A percentile compares a stretch with the other conserved stretches of the same genome.
phyloP scores from a whole-genome alignment of 2,888 invertebrate genomes.

The Cephus rjabovi region DNA sequence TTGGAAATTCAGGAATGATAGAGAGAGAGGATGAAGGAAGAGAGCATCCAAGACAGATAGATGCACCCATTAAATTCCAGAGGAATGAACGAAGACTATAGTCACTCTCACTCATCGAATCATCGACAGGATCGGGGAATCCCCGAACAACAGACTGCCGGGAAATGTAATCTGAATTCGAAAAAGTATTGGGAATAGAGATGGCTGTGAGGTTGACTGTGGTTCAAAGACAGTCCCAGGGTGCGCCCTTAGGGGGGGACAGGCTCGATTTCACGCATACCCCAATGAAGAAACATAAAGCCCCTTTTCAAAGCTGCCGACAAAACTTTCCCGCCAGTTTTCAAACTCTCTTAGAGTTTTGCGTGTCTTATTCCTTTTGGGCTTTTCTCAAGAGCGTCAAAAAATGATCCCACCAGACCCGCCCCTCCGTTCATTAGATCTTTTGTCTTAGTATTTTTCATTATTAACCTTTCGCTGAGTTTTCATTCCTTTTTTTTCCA shows the following conservation, averaged over 20 bases:
- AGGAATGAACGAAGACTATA: background rate
- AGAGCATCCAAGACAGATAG: background rate
- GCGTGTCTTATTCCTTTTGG: background rate
- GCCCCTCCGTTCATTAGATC: background rate
- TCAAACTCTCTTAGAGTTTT: background rate
- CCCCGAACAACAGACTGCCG: background rate
- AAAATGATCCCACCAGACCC: constrained; percentile 19
- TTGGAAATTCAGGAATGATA: background rate
- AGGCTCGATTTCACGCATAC: background rate
- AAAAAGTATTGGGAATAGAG: background rate
- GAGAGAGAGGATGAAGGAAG: background rate
- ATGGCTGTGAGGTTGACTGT: background rate
- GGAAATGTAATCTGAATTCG: background rate
- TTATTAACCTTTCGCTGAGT: background rate
- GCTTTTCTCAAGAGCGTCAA: constrained; percentile 16
- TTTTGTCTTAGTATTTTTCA: background rate
- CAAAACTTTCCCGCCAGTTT: background rate
- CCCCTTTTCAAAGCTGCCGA: background rate
- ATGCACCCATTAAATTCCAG: background rate
- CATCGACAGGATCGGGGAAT: background rate
- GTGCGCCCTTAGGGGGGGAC: background rate
- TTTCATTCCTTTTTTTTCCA: background rate
- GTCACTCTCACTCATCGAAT: background rate
- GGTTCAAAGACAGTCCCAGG: background rate
- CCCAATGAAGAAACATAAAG: background rate